phyloP scores from a whole-genome alignment of 2,113 vertebrate genomes.

The Lophius piscatorius region DNA sequence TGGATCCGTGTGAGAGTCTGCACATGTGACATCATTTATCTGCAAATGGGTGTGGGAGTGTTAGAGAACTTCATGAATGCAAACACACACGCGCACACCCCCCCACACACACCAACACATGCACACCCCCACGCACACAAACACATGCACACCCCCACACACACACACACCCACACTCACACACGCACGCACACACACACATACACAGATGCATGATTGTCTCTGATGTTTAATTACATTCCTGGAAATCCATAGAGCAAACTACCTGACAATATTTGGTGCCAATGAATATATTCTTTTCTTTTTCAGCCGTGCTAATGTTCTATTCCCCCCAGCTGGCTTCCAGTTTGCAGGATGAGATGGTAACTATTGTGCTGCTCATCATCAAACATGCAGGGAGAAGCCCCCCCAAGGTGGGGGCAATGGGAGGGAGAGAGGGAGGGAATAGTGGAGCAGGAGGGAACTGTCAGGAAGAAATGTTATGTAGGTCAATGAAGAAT shows the following conservation, averaged over 20 bases:
- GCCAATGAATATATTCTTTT: not conserved
- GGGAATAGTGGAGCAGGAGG: constrained; percentile 32
- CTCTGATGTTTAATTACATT: constrained; percentile 68
- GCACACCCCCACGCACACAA: constrained; percentile 17
- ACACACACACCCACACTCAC: constrained; percentile 40
- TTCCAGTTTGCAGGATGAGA: constrained; percentile 40
- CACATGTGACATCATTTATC: constrained; percentile 59
- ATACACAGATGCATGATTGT: constrained; percentile 60
- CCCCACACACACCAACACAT: not conserved
- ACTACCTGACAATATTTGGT: constrained; percentile 37
- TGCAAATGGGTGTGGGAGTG: constrained; percentile 37
- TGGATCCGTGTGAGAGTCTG: constrained; percentile 43
- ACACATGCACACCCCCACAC: not conserved
- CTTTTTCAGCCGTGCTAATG: constrained; percentile 30
- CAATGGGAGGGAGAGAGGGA: constrained; percentile 24
- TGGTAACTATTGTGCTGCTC: constrained; percentile 65
- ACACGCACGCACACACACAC: constrained; percentile 28
- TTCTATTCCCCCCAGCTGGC: constrained; percentile 24
- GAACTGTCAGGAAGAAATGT: constrained; percentile 69
- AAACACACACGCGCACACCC: not conserved
- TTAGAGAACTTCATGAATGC: constrained; percentile 6
- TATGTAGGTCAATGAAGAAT: constrained; percentile 80
- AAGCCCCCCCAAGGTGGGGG: constrained; percentile 61
- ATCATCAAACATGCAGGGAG: constrained; percentile 62
- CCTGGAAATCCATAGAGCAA: constrained; percentile 55